phyloP scores from a whole-genome alignment of 1,140 invertebrate genomes.

The Drosophila funebris region DNA sequence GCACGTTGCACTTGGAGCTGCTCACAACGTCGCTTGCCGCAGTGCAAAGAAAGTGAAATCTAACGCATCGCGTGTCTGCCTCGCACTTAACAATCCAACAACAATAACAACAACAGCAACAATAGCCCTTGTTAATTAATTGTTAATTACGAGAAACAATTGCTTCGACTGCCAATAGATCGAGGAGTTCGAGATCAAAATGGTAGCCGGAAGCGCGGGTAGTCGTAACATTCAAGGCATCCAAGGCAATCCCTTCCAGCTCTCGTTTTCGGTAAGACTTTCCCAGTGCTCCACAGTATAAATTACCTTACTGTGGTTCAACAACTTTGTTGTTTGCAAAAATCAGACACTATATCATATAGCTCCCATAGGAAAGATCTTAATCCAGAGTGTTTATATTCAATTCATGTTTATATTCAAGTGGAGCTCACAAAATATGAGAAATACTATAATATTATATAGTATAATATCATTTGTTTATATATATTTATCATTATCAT shows the following conservation, averaged over 20 bases:
- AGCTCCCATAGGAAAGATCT: too few relatives aligned
- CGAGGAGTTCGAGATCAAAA: conserved; percentile 7
- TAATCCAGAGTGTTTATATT: not conserved
- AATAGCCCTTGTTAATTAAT: conserved; percentile 55
- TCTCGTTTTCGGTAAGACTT: conserved; percentile 76
- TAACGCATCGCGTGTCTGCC: conserved; percentile 56
- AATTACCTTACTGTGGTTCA: too few relatives aligned
- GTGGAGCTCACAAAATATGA: conserved; percentile 4
- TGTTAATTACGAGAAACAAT: conserved; percentile 28
- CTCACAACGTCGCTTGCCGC: conserved; percentile 34
- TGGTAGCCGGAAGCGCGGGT: conserved; percentile 73
- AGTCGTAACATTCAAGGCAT: conserved; percentile 32
- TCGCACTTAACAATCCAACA: not conserved
- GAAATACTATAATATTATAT: too few relatives aligned
- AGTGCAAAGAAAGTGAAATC: conserved; percentile 68
- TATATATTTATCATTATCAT: too few relatives aligned
- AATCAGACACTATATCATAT: too few relatives aligned
- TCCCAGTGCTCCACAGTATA: not conserved
- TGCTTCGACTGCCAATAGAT: not conserved
- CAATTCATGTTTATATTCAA: not conserved
- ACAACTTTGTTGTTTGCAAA: too few relatives aligned
- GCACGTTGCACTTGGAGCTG: conserved; percentile 69
- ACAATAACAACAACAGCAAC: conserved; percentile 19
- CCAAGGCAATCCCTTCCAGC: conserved; percentile 62
- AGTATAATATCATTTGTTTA: too few relatives aligned